phyloP scores from a whole-genome alignment of 2,888 invertebrate genomes.

The Xanthorhoe designata region DNA sequence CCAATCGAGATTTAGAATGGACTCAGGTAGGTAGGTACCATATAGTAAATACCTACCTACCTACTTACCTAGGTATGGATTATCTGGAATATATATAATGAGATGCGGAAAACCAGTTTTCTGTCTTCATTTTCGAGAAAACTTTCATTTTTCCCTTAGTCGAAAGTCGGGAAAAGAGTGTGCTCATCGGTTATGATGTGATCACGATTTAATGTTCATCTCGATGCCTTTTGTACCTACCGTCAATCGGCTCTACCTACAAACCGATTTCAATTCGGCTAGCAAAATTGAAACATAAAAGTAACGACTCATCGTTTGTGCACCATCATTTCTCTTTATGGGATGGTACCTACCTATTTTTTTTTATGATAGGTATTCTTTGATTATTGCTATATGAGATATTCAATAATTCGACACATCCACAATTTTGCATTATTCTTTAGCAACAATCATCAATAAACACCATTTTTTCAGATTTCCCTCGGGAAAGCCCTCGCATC shows the following conservation, averaged over 20 bases:
- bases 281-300: slow-evolving; percentile 50
- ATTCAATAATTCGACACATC: too few species aligned
- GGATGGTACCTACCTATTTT: slow-evolving; percentile 2
- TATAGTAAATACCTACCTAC: too few species aligned
- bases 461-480: slow-evolving; percentile 65
- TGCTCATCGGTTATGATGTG: slow-evolving; percentile 37
- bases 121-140: too few species aligned
- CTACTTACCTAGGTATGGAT: too few species aligned
- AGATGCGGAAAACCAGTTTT: too few species aligned
- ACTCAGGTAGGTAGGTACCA: too few species aligned
- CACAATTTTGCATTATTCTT: too few species aligned
- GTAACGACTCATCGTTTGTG: slow-evolving; percentile 42
- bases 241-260: slow-evolving; percentile 38
- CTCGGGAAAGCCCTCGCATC: slow-evolving; percentile 74
- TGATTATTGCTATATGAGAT: too few species aligned
- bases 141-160: background rate
- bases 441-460: too few species aligned
- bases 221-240: slow-evolving; percentile 32
- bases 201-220: slow-evolving; percentile 38
- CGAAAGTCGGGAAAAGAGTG: slow-evolving; percentile 14
- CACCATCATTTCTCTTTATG: slow-evolving; percentile 41
- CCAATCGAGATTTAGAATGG: too few species aligned
- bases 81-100: too few species aligned
- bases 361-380: too few species aligned
- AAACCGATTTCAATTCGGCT: slow-evolving; percentile 42